Percentiles rank a stretch among this genome's conserved stretches.
These are phyloP conservation scores for Callospermophilus lateralis DNA, from an alignment of 2,113 vertebrate species.

Conservation along the genomic window DNA sequence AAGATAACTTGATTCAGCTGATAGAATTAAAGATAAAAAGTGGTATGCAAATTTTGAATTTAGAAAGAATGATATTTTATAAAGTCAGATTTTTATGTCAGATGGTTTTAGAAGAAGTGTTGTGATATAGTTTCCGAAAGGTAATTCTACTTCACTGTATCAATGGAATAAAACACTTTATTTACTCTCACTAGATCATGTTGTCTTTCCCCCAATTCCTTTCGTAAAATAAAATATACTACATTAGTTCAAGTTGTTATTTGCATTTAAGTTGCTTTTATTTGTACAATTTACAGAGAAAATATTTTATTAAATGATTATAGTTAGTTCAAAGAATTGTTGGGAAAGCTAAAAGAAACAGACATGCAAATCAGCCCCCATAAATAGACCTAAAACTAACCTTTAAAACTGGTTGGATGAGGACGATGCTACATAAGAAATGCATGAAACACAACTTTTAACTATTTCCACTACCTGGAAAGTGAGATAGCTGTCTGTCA, in stretches of 20 bases:
- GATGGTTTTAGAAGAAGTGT: background rate
- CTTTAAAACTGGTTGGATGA: background rate
- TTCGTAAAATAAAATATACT: background rate
- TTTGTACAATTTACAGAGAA: background rate
- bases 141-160: background rate
- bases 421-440: background rate
- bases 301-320: background rate
- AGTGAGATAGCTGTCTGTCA: background rate
- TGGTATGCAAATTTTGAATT: background rate
- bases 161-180: background rate
- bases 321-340: background rate
- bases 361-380: background rate
- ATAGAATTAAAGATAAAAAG: background rate
- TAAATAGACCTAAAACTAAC: background rate
- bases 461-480: background rate
- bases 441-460: background rate
- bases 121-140: background rate
- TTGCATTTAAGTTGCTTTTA: background rate
- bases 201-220: background rate
- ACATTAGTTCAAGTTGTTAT: background rate
- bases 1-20: background rate
- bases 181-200: background rate
- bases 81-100: background rate
- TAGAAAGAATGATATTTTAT: background rate
- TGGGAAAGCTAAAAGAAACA: background rate